Conservation (phyloP, 2,797 vertebrate species). For the Acanthurus leucopareius region DNA sequence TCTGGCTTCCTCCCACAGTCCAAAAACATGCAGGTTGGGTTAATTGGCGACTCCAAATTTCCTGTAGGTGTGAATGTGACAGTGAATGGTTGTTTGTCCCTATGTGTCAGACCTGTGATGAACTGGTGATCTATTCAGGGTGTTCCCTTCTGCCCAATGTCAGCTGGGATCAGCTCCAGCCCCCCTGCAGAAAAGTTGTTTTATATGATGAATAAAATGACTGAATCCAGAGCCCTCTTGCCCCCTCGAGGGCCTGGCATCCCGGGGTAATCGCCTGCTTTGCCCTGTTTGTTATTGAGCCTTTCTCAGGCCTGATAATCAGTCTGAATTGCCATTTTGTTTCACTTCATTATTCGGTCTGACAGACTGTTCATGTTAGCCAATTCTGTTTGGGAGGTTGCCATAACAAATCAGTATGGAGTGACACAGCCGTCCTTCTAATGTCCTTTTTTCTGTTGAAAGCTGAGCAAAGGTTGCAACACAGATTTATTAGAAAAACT, state of each 20-base stretch:
- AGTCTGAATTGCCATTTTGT: conserved; percentile 1
- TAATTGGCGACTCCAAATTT: too few species aligned
- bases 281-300: not conserved
- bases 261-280: not conserved
- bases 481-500: not conserved
- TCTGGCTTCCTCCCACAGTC: too few species aligned
- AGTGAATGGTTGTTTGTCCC: too few species aligned
- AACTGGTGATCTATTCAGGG: too few species aligned
- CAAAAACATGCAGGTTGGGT: too few species aligned
- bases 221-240: not conserved
- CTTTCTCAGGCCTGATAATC: conserved; percentile 10
- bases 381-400: conserved; percentile 8
- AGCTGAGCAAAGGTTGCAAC: too few species aligned
- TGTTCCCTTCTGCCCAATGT: too few species aligned
- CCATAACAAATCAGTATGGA: conserved; percentile 2
- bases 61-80: too few species aligned
- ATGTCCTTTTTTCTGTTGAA: not conserved
- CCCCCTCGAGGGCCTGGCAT: not conserved
- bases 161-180: too few species aligned
- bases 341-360: conserved; percentile 10
- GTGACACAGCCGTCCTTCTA: not conserved
- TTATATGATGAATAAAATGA: not conserved
- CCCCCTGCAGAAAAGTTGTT: too few species aligned
- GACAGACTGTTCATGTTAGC: conserved; percentile 12
- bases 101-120: too few species aligned